phyloP scores from a whole-genome alignment of 2,888 invertebrate genomes.

The Conus canariensis region DNA sequence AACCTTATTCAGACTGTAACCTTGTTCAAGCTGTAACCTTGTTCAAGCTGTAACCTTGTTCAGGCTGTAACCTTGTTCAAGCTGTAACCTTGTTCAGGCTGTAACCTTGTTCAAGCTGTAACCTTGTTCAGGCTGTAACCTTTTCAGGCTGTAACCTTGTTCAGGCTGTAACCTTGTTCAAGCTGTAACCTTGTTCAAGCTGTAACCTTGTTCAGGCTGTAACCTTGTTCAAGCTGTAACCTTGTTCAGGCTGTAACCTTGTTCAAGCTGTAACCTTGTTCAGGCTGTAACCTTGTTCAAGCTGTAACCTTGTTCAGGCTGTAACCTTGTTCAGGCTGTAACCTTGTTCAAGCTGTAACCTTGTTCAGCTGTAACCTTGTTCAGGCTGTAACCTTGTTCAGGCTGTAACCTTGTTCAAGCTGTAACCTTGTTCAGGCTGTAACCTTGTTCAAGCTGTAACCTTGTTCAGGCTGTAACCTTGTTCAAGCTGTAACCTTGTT shows the following conservation, averaged over 20 bases:
- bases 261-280: too few relatives aligned
- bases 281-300: too few relatives aligned
- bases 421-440: background rate
- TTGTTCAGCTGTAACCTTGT: background rate
- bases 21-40: too few relatives aligned
- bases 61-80: background rate
- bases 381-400: too few relatives aligned
- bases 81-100: background rate
- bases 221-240: background rate
- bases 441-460: background rate
- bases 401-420: background rate
- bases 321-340: background rate
- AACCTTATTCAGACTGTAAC: background rate
- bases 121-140: background rate
- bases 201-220: background rate
- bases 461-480: too few relatives aligned
- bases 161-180: too few relatives aligned
- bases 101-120: background rate
- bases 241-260: too few relatives aligned
- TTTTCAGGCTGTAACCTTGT: background rate
- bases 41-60: too few relatives aligned
- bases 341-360: too few relatives aligned
- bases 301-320: too few relatives aligned
- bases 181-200: too few relatives aligned
- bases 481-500: too few relatives aligned